Evolutionary conservation across 2,888 invertebrate species (phyloP).

Genomic region (Pollenia angustigena): DNA sequence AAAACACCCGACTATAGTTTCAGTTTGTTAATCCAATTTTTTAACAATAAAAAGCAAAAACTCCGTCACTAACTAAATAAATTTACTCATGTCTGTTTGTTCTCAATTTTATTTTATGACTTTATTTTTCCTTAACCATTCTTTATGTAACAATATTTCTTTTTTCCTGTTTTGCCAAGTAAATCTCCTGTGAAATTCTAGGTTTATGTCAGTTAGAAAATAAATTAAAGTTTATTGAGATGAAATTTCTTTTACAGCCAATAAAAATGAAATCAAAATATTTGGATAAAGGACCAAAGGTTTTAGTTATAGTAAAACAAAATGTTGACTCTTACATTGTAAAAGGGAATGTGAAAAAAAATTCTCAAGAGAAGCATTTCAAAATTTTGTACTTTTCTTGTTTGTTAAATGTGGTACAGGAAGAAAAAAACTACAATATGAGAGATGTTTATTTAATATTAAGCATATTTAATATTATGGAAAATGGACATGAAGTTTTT

Average conservation of each 20-base stretch:
- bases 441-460: background rate
- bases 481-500: background rate
- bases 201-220: slow-evolving; percentile 55
- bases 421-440: background rate
- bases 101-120: slow-evolving; percentile 33
- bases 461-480: background rate
- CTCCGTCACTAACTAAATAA: no score
- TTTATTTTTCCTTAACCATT: background rate
- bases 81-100: background rate
- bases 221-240: slow-evolving; percentile 53
- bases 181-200: slow-evolving; percentile 48
- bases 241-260: slow-evolving; percentile 47
- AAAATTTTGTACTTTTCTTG: background rate
- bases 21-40: no score
- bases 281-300: slow-evolving; percentile 1
- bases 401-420: background rate
- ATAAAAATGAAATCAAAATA: slow-evolving; percentile 51
- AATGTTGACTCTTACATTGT: background rate
- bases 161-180: slow-evolving; percentile 1
- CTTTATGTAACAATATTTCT: background rate
- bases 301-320: slow-evolving; percentile 2
- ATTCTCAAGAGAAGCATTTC: slow-evolving; percentile 25
- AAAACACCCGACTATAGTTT: no score
- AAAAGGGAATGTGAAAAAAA: background rate
- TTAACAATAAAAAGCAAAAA: no score